Percentiles rank a stretch among this genome's conserved stretches.
phyloP scores from a whole-genome alignment of 2,888 invertebrate species.

The Erebia ligea region DNA sequence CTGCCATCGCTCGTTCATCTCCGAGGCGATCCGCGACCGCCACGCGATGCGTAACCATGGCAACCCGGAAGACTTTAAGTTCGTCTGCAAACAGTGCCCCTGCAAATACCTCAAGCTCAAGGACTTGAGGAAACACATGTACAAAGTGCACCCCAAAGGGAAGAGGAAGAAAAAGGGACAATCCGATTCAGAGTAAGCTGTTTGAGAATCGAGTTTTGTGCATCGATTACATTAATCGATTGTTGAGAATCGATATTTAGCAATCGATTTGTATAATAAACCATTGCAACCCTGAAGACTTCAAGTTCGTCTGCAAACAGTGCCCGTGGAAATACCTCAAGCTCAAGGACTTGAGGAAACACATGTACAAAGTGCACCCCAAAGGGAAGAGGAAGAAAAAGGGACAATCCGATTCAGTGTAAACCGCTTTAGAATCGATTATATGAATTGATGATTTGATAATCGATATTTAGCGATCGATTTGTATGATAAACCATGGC shows the following conservation, averaged over 20 bases:
- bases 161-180: conserved; percentile 50
- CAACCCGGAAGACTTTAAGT: conserved; percentile 60
- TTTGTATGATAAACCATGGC: no score
- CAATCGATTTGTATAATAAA: neutral
- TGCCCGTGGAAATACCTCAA: conserved; percentile 66
- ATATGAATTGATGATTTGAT: neutral
- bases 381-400: conserved; percentile 54
- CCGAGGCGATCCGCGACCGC: conserved; percentile 59
- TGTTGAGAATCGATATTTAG: neutral
- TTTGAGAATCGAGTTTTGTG: neutral
- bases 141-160: conserved; percentile 65
- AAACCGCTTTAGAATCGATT: neutral
- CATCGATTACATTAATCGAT: neutral
- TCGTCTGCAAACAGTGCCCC: conserved; percentile 59
- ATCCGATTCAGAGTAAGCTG: conserved; percentile 31
- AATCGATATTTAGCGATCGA: neutral
- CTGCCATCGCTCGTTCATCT: conserved; percentile 67
- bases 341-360: conserved; percentile 64
- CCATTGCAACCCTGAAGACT: no score
- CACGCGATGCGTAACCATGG: conserved; percentile 64
- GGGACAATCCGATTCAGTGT: conserved; percentile 11
- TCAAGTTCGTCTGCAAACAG: conserved; percentile 48
- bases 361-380: conserved; percentile 66
- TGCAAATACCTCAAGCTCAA: conserved; percentile 64
- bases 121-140: conserved; percentile 65